Evolutionary conservation across 2,888 invertebrate genomes (phyloP).

Genomic region (Tridacna crocea): DNA sequence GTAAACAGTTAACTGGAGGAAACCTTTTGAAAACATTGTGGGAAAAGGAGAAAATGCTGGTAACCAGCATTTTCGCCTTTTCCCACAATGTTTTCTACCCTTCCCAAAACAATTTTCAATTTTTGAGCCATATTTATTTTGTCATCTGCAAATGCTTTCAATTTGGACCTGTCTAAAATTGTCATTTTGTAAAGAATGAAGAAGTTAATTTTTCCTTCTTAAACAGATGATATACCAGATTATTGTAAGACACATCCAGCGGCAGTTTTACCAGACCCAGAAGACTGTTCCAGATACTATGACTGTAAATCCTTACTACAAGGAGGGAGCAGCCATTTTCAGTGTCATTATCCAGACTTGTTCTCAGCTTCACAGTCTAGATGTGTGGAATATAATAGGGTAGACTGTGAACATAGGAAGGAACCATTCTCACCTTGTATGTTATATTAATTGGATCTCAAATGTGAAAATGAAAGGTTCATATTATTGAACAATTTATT

Average conservation of each 20-base stretch:
- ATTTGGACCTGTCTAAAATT: too few species aligned
- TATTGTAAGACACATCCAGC: conserved; percentile 55
- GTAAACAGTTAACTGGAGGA: too few species aligned
- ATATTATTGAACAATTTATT: too few species aligned
- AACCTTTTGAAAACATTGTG: not conserved
- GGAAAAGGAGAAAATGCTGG: not conserved
- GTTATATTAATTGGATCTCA: conserved; percentile 5
- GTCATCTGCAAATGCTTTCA: too few species aligned
- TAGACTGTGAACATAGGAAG: conserved; percentile 60
- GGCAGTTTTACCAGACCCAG: conserved; percentile 52
- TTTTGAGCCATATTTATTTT: too few species aligned
- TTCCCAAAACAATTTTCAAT: not conserved
- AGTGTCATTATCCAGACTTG: conserved; percentile 70
- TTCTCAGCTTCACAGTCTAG: conserved; percentile 53
- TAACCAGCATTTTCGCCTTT: not conserved
- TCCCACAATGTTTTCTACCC: not conserved
- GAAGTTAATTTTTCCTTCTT: not conserved
- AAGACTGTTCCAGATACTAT: conserved; percentile 60
- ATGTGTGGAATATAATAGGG: conserved; percentile 62
- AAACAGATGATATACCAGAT: conserved; percentile 47
- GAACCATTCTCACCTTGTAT: conserved; percentile 71
- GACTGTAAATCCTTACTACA: conserved; percentile 39
- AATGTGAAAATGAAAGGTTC: too few species aligned
- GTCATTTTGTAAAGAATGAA: too few species aligned
- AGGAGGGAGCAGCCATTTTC: conserved; percentile 35